Conservation (phyloP, 1,140 invertebrate species). For the Aphaenogaster rudis region DNA sequence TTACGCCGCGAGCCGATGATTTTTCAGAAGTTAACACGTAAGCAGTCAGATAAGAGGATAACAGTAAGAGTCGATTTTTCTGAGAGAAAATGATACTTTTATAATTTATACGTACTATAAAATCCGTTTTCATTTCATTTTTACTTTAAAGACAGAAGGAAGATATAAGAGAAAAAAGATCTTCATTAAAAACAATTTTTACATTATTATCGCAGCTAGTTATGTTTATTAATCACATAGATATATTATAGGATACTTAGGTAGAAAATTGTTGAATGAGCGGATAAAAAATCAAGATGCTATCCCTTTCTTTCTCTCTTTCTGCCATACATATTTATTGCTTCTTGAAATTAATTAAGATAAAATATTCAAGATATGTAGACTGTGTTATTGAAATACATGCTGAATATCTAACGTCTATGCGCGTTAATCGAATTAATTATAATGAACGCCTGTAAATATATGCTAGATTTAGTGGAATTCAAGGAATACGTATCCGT, state of each 20-base stretch:
- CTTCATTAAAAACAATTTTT: background rate
- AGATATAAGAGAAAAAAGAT: background rate
- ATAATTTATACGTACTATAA: background rate
- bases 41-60: background rate
- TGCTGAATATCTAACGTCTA: background rate
- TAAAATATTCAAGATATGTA: background rate
- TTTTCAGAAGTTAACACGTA: constrained; percentile 23
- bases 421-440: constrained; percentile 53
- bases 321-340: background rate
- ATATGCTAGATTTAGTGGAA: constrained; percentile 30
- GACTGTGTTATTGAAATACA: background rate
- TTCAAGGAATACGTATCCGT: constrained; percentile 69
- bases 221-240: background rate
- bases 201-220: background rate
- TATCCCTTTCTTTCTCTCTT: background rate
- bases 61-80: constrained; percentile 8
- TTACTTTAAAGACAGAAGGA: background rate
- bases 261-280: background rate
- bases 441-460: constrained; percentile 63
- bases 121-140: background rate
- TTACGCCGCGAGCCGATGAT: constrained; percentile 18
- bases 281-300: background rate
- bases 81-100: background rate
- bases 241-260: constrained; percentile 8
- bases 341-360: background rate